Conservation (phyloP, 2,797 vertebrate genomes). For the Coilia nasus region DNA sequence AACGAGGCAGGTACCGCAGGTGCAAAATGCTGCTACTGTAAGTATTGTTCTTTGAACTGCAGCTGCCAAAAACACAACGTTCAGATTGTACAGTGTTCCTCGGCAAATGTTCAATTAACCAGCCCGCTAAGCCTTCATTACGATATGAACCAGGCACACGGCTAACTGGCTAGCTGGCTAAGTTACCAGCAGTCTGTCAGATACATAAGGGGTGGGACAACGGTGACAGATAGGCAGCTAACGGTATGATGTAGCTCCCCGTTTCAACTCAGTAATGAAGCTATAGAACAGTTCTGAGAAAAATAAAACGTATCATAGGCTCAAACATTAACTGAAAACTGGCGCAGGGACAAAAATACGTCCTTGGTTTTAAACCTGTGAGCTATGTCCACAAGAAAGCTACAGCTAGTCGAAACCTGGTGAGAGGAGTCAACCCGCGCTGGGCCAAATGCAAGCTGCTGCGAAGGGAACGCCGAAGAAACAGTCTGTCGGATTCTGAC, state of each 20-base stretch:
- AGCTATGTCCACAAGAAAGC: background rate
- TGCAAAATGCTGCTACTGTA: background rate
- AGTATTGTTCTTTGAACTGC: background rate
- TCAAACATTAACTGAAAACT: background rate
- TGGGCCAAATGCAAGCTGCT: conserved; percentile 32
- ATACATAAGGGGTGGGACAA: conserved; percentile 15
- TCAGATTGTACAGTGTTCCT: background rate
- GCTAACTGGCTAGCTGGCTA: conserved; percentile 56
- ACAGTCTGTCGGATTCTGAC: background rate
- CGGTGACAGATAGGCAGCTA: conserved; percentile 2
- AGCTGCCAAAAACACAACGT: background rate
- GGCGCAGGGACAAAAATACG: background rate
- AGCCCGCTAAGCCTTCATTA: background rate
- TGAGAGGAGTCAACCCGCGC: conserved; percentile 43
- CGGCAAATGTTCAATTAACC: background rate
- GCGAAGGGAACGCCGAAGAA: background rate
- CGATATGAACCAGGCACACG: conserved; percentile 18
- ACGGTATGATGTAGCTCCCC: background rate
- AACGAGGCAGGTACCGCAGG: background rate
- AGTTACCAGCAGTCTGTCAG: conserved; percentile 42
- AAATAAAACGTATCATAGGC: background rate
- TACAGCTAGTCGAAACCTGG: conserved; percentile 34
- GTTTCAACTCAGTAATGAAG: background rate
- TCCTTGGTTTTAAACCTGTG: background rate
- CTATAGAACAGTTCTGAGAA: background rate